Conservation (phyloP, 2,888 invertebrate species). For the Pasiphila rectangulata region DNA sequence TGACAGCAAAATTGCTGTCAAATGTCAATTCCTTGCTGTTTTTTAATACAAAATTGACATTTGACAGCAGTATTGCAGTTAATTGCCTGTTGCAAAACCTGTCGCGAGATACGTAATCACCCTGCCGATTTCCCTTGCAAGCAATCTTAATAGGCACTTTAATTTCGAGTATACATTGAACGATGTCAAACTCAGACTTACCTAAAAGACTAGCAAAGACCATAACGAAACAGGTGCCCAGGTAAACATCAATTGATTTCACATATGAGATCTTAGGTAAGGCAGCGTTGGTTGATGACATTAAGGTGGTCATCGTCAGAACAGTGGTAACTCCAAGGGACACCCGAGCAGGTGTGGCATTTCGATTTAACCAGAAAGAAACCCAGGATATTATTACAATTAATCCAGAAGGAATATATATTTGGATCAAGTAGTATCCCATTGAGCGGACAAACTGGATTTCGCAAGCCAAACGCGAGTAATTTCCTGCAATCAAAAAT, state of each 20-base stretch:
- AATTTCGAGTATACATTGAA: too few relatives aligned
- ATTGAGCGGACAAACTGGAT: slow-evolving; percentile 98
- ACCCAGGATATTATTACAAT: slow-evolving; percentile 99
- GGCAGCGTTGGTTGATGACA: slow-evolving; percentile 97
- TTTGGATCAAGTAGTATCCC: slow-evolving; percentile 99
- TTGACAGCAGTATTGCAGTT: too few relatives aligned
- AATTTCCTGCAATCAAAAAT: slow-evolving; percentile 87
- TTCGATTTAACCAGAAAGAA: slow-evolving; percentile 97
- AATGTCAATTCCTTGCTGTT: too few relatives aligned
- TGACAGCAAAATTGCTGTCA: too few relatives aligned
- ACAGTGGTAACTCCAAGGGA: slow-evolving; percentile 97
- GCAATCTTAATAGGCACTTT: too few relatives aligned
- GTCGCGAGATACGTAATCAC: too few relatives aligned
- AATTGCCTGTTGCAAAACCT: too few relatives aligned
- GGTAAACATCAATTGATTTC: slow-evolving; percentile 97
- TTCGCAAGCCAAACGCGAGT: slow-evolving; percentile 96
- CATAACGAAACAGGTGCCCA: slow-evolving; percentile 99
- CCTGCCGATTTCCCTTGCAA: too few relatives aligned
- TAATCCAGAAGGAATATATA: slow-evolving; percentile 97
- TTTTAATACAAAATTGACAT: too few relatives aligned
- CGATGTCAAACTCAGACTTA: too few relatives aligned
- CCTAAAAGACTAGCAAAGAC: slow-evolving; percentile 98
- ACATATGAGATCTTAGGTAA: slow-evolving; percentile 99
- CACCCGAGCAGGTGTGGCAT: slow-evolving; percentile 96
- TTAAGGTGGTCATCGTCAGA: slow-evolving; percentile 98